Base-by-base conservation (phyloP, 2,113 vertebrate species). In the Ptyas mucosa region DNA sequence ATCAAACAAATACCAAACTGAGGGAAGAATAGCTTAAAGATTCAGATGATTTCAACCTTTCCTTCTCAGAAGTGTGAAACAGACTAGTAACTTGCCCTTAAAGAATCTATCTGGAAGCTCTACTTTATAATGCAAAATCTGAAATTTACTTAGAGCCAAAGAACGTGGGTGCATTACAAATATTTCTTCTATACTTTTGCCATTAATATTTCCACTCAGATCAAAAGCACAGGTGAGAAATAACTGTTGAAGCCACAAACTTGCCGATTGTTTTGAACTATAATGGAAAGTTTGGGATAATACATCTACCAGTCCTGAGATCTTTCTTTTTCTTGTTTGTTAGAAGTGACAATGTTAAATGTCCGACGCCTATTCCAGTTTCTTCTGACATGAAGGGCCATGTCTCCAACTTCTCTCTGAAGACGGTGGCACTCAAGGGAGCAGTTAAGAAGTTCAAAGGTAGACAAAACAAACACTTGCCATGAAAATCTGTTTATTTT, bases 381-480 rank as follows among this genome's bases (percentile, higher is more conserved):
- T 96, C 93, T 94, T 85, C 93, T 0, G 97, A 97, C 3, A 94
- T 93, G 93, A 97, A 96, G 7, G 95, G 75, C 10, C 93, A 92
- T 0, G 1, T 96, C 90, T 95, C 93, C 93, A 95, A 95, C 14
- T 97, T 97, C 88, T 95, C 95, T 81, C 93, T 97, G 92, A 97
- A 97, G 51, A 96, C 94, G 0, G 92, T 26, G 0, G 58, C 75
- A n/a, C 96, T 97, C 0, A 95, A 97, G 49, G 95, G 93, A 5
- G 95, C 91, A 92, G 0, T 96, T 0, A 96, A 95, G 93, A 97
- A 96, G 29, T 97, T 97, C 92, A 81, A 94, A 95, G 97, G 97
- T 97, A 29, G 0, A 55, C 3, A 46, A 49, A 5, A 46, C 29
- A 0, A 0, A 21, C n/a, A 23, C 15, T 0, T 46, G 52, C 7